Evolutionary conservation across 1,140 invertebrate species (phyloP), one percentile per base, ranked within the genome.

Genomic region (Coptotermes formosanus): DNA sequence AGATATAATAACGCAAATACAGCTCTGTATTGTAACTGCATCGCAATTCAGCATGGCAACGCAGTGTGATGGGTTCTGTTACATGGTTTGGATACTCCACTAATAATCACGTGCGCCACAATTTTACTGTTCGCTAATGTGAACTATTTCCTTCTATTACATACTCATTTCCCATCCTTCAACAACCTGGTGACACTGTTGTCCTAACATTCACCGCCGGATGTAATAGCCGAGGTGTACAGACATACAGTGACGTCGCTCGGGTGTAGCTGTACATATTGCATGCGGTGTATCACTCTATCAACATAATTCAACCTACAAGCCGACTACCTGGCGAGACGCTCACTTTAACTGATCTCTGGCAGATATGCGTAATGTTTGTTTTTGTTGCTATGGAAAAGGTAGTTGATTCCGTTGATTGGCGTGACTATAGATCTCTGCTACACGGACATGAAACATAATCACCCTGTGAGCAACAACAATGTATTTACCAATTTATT

Each of bases 381-480:
- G 83, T 48, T 84, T 84, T 52, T n/a, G 83, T 84, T 84, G 25
- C 83, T 83, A 83, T 83, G 82, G 82, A 83, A 83, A 45, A 12
- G 52, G 12, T 55, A 1, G 52, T 55, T 83, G 82, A 83, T 83
- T 45, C 82, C 44, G 38, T 84, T 84, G 83, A 84, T 84, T 84
- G 83, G 83, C 83, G 83, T 84, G 83, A 59, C 83, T 84, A 6
- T 52, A 83, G 83, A 84, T 84, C 83, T 25, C 48, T 25, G 45
- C 43, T 75, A 75, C 64, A 25, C 64, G 1, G 64, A 75, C 64
- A 75, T 75, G 64, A 75, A 75, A 75, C n/a, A 30, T 75, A 30
- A 75, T 75, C 25, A 7, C 14, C 30, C n/a, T 75, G n/a, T n/a
- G 64, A 25, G n/a, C 64, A 75, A 69, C 64, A 75, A 12, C 30